These are phyloP conservation scores for Agrotis segetum DNA, from an alignment of 2,888 invertebrate species.

Conservation along the genomic window DNA sequence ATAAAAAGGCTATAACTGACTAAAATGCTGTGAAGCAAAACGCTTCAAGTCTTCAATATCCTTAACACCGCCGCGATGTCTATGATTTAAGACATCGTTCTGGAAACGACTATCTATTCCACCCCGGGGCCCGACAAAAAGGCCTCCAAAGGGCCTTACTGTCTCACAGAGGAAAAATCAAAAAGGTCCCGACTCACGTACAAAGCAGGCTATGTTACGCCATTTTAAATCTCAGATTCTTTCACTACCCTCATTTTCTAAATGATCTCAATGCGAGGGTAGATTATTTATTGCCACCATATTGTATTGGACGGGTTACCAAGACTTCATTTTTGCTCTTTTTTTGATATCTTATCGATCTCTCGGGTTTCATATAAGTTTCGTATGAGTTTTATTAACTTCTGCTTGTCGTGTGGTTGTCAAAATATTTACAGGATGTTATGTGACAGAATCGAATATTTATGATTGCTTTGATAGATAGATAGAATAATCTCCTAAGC, in stretches of 20 bases:
- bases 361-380: conserved; percentile 31
- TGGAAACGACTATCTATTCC: background rate
- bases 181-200: conserved; percentile 19
- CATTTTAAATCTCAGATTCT: conserved; percentile 26
- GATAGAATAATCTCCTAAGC: no score
- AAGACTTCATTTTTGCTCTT: conserved; percentile 19
- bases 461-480: no score
- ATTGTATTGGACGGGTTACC: conserved; percentile 42
- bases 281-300: conserved; percentile 51
- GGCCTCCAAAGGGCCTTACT: background rate
- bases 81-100: background rate
- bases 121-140: conserved; percentile 14
- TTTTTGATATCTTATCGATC: conserved; percentile 44
- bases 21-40: background rate
- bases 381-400: conserved; percentile 28
- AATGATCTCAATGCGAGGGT: conserved; percentile 33
- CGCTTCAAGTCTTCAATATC: background rate
- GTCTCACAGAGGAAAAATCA: background rate
- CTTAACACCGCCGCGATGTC: background rate
- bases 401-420: background rate
- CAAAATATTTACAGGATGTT: conserved; percentile 48
- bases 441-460: background rate
- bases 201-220: background rate
- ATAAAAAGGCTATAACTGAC: no score
- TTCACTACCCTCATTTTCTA: conserved; percentile 39